Base-by-base conservation (phyloP, 2,113 vertebrate genomes). In the Syngnathus floridae region DNA sequence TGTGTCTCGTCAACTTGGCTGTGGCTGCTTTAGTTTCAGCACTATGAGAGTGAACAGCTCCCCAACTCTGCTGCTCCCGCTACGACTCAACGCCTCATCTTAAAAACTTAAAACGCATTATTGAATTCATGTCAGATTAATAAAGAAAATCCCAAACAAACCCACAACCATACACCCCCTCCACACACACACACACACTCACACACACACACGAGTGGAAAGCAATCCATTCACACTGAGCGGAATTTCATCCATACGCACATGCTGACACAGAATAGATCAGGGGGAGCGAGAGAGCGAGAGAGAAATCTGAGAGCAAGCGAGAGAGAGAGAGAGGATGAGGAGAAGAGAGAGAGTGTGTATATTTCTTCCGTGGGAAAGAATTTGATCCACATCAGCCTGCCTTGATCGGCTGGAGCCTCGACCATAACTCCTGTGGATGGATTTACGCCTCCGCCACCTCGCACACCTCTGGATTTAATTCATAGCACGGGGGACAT, bases 31-130 rank as follows among this genome's bases (percentile, higher is more conserved):
- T 62, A 68, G 72, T 82, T 86, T 85, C 83, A 85, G 84, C 78
- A 85, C 83, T 74, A 11, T 62, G 66, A 36, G 43, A 62, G 71
- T 75, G 82, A 65, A 84, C 78, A 85, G 84, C 83, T 62, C 80
- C 81, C 37, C 49, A 52, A 35, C 61, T 54, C 19, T 70, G 65
- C 74, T 67, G 66, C 71, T 76, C 69, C 74, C 68, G 76, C 67
- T 10, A 14, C 22, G 26, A 31, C 13, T 55, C 21, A 14, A 26
- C 4, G 26, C 26, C 54, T 35, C 54, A 35, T 56, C 54, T 56
- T 56, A 35, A 56, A 31, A 56, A 35, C 12, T 5, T 31, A 35
- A 31, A 31, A 31, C 26, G 22, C 52, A 14, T 55, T 35, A 56
- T 35, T 56, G 26, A 56, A 56, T 56, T 35, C 14, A 35, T 16